Evolutionary conservation across 2,113 vertebrate genomes (phyloP).

Genomic region (Anolis carolinensis): DNA sequence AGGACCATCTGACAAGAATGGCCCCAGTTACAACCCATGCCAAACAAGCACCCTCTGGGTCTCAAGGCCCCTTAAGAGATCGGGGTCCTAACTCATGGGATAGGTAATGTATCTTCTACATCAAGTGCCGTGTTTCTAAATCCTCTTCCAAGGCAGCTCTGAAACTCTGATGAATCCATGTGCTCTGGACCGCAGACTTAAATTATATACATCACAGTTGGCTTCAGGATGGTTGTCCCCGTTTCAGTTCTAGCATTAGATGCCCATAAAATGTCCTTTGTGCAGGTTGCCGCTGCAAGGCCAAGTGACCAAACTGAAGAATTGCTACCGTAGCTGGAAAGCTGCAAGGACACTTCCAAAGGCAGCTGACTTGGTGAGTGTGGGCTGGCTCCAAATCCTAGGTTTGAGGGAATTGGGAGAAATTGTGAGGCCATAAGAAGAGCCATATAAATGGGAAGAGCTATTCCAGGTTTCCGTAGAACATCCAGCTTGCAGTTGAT

Average conservation of each 20-base stretch:
- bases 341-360: background rate
- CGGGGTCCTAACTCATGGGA: background rate
- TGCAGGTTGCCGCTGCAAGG: fast-evolving
- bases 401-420: background rate
- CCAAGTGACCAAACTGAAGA: slow-evolving; percentile 19
- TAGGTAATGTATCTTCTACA: background rate
- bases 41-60: too few species aligned
- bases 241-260: background rate
- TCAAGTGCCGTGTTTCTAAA: too few species aligned
- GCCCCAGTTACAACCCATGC: too few species aligned
- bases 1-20: too few species aligned
- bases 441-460: background rate
- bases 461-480: too few species aligned
- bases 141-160: too few species aligned
- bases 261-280: background rate
- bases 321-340: background rate
- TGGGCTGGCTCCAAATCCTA: background rate
- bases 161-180: too few species aligned
- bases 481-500: too few species aligned
- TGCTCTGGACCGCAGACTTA: background rate
- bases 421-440: background rate
- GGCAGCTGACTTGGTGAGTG: background rate
- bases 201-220: background rate
- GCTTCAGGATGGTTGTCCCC: background rate
- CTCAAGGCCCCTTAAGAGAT: background rate